A percentile compares a stretch with the other conserved stretches of the same genome.
These are phyloP conservation scores for Psittacula cyanocephala DNA, from an alignment of 2,113 vertebrate genomes.

Conservation along the genomic window DNA sequence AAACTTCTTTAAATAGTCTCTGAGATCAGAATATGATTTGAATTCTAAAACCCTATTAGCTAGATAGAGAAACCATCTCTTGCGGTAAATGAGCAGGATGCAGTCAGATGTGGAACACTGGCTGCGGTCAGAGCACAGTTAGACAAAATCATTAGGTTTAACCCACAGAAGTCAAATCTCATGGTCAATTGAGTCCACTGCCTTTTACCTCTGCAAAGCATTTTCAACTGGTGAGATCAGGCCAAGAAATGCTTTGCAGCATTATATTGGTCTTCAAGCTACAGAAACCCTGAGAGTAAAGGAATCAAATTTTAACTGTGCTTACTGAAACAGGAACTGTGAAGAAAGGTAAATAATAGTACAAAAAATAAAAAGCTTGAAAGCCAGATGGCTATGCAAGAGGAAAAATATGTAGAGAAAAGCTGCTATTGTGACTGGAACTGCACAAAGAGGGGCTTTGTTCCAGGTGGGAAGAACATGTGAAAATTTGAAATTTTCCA, in stretches of 20 bases:
- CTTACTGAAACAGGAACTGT: not conserved
- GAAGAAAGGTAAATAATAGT: not conserved
- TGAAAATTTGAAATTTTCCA: not conserved
- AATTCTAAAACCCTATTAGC: not conserved
- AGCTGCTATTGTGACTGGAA: not conserved
- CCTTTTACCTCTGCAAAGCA: not conserved
- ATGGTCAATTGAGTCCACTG: not conserved
- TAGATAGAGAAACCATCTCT: not conserved
- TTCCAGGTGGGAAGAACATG: not conserved
- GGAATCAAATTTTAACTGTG: not conserved
- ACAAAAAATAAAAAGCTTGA: not conserved
- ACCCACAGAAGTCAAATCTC: not conserved
- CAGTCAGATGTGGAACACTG: not conserved
- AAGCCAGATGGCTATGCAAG: not conserved
- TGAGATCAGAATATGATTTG: not conserved
- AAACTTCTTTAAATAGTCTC: not conserved
- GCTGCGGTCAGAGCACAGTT: not conserved
- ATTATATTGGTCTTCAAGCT: not conserved
- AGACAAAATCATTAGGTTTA: not conserved
- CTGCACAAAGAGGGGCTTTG: not conserved
- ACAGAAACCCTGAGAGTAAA: not conserved
- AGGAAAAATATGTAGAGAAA: not conserved
- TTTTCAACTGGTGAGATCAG: not conserved
- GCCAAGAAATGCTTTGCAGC: not conserved
- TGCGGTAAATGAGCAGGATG: not conserved